A percentile compares a stretch with the other conserved stretches of the same genome.
Conservation (phyloP, 2,113 vertebrate species). For the Pedetes capensis region DNA sequence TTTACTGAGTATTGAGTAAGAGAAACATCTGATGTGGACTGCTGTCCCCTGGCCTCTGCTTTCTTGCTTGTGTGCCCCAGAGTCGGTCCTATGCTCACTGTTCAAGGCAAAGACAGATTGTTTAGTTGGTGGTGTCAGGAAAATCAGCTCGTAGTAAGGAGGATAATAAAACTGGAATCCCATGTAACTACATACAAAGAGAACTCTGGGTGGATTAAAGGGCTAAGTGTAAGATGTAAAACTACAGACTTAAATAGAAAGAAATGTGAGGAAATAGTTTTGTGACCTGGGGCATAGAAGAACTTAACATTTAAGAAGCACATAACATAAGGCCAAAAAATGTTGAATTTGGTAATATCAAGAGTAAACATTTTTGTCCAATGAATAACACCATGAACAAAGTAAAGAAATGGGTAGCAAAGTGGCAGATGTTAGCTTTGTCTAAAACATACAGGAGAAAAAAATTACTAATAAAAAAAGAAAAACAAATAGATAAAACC, state of each 20-base stretch:
- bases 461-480: too few species aligned
- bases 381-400: background rate
- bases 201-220: background rate
- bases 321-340: background rate
- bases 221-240: background rate
- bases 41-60: background rate
- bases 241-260: background rate
- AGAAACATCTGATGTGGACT: background rate
- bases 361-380: background rate
- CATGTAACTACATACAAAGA: background rate
- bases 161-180: background rate
- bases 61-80: background rate
- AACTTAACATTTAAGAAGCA: conserved; percentile 4
- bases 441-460: background rate
- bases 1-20: background rate
- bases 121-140: background rate
- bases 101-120: background rate
- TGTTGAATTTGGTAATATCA: conserved; percentile 2
- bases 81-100: background rate
- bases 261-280: background rate
- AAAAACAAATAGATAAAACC: too few species aligned
- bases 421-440: background rate
- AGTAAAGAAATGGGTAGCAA: background rate
- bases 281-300: background rate
- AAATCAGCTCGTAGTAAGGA: background rate